Base-by-base conservation (phyloP, 2,113 vertebrate species). In the Pteropus alecto region DNA sequence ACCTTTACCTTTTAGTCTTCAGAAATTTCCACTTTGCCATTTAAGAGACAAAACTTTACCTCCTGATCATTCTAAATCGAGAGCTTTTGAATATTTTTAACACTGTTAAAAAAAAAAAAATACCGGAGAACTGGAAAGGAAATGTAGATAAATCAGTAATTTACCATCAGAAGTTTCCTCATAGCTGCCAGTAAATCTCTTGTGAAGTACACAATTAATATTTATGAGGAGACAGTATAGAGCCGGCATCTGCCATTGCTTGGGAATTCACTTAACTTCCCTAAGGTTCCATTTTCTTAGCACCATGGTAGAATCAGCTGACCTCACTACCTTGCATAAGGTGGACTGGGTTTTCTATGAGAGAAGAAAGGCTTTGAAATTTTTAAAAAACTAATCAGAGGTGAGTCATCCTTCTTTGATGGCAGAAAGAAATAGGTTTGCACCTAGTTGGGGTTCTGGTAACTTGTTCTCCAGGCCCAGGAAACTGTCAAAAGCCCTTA, bases 101-200 rank as follows among this genome's bases (percentile, higher is more conserved):
- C 65, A 63, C 12, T 73, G 35, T 43, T 90, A 35, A 41, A 63
- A 79, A 38, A 84, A 43, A 76, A 83, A 58, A 58, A 22, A n/a
- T 12, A 63, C 15, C 21, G 48, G 3, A 8, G 19, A 73, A 28
- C 28, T 84, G 82, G 88, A 85, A 92, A 94, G 46, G 13, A 96
- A 94, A 90, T 65, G 43, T 28, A 67, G 41, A 93, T 74, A 95
- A 89, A 96, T 90, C 67, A 88, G 85, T 93, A 90, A 96, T 83
- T 93, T 97, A 93, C 83, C 94, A 96, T 85, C 87, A 93, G 85
- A 92, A 84, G 14, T 90, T 88, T 94, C 68, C 76, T 78, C 41
- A 86, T 65, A 94, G 56, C 82, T 96, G 71, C 95, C 96, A 96
- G 93, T 46, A 96, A 96, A 86, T 83, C 68, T 92, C 71, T 81